Base-by-base conservation (phyloP, 1,140 invertebrate genomes). In the Pseudomyrmex concolor region DNA sequence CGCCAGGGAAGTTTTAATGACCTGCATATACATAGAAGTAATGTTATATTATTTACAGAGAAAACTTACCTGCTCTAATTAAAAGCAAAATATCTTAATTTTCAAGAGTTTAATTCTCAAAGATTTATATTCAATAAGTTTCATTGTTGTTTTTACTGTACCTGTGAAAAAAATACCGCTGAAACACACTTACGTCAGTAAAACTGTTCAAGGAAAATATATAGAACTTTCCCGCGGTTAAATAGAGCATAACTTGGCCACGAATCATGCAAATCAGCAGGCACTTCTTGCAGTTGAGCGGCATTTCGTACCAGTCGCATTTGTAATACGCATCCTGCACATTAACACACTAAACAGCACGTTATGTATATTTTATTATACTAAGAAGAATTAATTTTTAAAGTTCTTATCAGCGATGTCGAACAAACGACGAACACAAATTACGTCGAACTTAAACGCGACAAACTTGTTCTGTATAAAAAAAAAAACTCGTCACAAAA, bases 161-260 rank as follows among this genome's bases (percentile, higher is more conserved):
- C 8, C 2, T 3, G 3, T 7, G 5, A 34, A 15, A 9, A 67
- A 22, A 55, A 59, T 45, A 3, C 50, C 34, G 10, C 10, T 19
- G 34, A n/a, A 59, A 22, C 22, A 17, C 8, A 57, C 85, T 85
- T 17, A 91, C 90, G 1, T 86, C 82, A 2, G 88, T 90, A 9
- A 90, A 85, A 43, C 84, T 86, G 22, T 13, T 60, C 9, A 91
- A 83, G 8, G 85, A 87, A 60, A 91, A 91, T 2, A 83, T 77
- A 17, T 60, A 72, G 72, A 91, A 90, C 80, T 74, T 85, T 51
- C 89, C 91, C 51, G 89, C 88, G 34, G 83, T 89, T 22, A 92
- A 54, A 15, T 62, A 34, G 3, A 92, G 54, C 4, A 86, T 77
- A 55, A 83, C 84, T 43, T 90, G 89, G 0, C 88, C 62, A 54